Evolutionary conservation across 1,140 invertebrate genomes (phyloP).

Genomic region (Spodoptera frugiperda): DNA sequence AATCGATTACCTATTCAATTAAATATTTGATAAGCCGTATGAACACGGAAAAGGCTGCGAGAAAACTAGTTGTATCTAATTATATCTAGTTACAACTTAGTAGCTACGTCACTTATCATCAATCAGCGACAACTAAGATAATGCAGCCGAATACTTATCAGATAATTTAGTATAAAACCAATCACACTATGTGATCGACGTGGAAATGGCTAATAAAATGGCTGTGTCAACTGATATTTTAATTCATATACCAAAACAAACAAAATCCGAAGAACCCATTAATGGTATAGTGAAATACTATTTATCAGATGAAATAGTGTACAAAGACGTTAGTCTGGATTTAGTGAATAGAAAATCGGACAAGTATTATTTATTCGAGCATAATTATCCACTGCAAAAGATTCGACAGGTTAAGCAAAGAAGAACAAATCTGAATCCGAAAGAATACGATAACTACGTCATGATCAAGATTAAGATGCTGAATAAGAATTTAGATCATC

Average conservation of each 20-base stretch:
- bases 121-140: background rate
- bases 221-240: background rate
- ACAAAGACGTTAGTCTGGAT: background rate
- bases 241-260: slow-evolving; percentile 4
- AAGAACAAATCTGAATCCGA: background rate
- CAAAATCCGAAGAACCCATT: background rate
- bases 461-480: background rate
- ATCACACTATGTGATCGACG: slow-evolving; percentile 14
- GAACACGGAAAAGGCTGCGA: background rate
- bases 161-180: slow-evolving; percentile 24
- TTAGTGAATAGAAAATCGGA: background rate
- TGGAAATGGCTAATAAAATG: background rate
- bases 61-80: background rate
- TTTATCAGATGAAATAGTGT: background rate
- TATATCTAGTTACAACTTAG: background rate
- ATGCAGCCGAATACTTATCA: background rate
- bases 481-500: background rate
- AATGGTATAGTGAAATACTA: slow-evolving; percentile 3
- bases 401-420: background rate
- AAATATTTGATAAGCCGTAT: no score
- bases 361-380: background rate
- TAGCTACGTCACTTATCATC: background rate
- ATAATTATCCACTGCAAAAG: background rate
- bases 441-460: background rate
- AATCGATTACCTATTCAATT: no score